Evolutionary conservation across 2,888 invertebrate genomes (phyloP), one percentile per base, ranked within the genome.

Genomic region (Callinectes sapidus): DNA sequence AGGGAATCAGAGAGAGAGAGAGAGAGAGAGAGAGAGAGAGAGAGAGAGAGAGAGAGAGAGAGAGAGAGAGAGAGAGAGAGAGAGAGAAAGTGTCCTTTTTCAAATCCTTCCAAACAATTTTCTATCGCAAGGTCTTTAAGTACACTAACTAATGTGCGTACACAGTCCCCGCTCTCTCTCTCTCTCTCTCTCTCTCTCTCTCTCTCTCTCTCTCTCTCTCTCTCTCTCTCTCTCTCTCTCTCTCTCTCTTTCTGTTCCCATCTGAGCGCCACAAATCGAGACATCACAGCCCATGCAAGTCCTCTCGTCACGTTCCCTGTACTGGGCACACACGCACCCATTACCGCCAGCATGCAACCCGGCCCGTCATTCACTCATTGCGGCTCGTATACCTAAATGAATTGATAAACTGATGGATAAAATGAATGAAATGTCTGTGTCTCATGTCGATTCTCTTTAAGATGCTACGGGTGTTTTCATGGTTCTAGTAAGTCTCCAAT

Each of bases 1-100:
- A n/a, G n/a, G n/a, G n/a, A n/a, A n/a, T n/a, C n/a, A 71, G 71
- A 71, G 71, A 71, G 71, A 71, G 71, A 71, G 71, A 71, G 71
- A 71, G 71, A 71, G 71, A 71, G 71, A 71, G 71, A 71, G 71
- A 71, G 71, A 71, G 71, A 71, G 71, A 71, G 71, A 71, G 71
- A 71, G 71, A 71, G 71, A 71, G 71, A 71, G 71, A 71, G 71
- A 71, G 71, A 71, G 23, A n/a, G 8, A 71, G 8, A 23, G 18
- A 61, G 61, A 61, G 61, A 61, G 61, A 61, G 61, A 61, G 61
- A 61, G 61, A 61, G 61, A 61, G 61, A 61, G 23, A 61, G 23
- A 61, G 61, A 61, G 23, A 61, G 5, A 18, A 18, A 1, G 61
- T 23, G 23, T 23, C 71, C 71, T 28, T 71, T 71, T 23, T 71